A percentile compares a stretch with the other conserved stretches of the same genome.
Evolutionary conservation across 2,113 vertebrate species (phyloP).

Genomic region (Pao palembangensis): DNA sequence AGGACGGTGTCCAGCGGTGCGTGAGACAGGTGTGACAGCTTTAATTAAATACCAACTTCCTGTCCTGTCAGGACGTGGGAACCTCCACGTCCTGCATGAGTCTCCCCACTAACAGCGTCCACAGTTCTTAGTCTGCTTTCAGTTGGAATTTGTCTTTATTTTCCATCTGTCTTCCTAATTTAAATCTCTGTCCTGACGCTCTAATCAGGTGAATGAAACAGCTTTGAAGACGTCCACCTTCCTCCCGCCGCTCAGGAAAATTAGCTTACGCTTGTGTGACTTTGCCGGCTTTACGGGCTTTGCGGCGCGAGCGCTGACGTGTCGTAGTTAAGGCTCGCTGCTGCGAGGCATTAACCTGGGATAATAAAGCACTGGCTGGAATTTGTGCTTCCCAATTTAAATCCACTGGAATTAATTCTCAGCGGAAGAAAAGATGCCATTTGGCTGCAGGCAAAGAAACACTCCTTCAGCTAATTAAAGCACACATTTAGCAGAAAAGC

Average conservation of each 20-base stretch:
- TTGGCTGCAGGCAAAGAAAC: slow-evolving; percentile 25
- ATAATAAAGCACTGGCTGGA: slow-evolving; percentile 26
- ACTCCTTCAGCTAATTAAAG: slow-evolving; percentile 31
- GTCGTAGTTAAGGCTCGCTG: slow-evolving; percentile 16
- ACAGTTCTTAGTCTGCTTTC: not conserved
- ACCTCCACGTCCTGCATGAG: too few relatives aligned
- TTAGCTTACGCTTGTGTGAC: not conserved
- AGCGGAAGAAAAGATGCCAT: slow-evolving; percentile 22
- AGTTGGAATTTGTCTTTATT: slow-evolving; percentile 5
- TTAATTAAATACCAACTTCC: too few relatives aligned
- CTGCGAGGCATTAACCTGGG: slow-evolving; percentile 20
- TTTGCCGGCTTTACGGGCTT: not conserved
- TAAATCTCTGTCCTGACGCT: not conserved
- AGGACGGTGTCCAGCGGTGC: too few relatives aligned
- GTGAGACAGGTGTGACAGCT: too few relatives aligned
- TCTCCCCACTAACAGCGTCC: too few relatives aligned
- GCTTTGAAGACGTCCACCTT: not conserved
- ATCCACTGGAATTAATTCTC: slow-evolving; percentile 39
- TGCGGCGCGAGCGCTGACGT: slow-evolving; percentile 3
- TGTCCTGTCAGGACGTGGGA: too few relatives aligned
- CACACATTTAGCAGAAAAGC: slow-evolving; percentile 6
- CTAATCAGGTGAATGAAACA: slow-evolving; percentile 4
- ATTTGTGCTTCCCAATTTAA: slow-evolving; percentile 23
- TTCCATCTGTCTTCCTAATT: not conserved
- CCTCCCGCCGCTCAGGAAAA: not conserved